Conservation (phyloP, 2,113 vertebrate species). For the Anthoscopus minutus region DNA sequence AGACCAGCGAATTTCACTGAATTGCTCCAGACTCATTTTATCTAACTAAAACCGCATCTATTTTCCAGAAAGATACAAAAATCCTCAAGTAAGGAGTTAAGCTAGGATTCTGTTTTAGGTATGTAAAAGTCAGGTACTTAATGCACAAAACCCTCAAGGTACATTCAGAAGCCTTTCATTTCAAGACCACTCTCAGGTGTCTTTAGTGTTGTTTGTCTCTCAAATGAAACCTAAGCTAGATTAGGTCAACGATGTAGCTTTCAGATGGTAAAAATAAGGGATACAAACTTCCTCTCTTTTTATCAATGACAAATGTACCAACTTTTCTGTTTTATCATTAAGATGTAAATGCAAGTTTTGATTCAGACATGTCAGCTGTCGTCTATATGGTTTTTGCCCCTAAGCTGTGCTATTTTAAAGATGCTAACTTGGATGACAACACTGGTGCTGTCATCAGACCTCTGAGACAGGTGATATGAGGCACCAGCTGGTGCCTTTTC, state of each 20-base stretch:
- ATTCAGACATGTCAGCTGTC: background rate
- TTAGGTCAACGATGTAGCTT: background rate
- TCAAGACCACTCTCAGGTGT: background rate
- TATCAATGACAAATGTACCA: background rate
- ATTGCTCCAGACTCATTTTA: background rate
- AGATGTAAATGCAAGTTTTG: background rate
- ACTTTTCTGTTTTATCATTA: background rate
- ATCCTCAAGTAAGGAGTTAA: background rate
- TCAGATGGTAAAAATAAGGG: background rate
- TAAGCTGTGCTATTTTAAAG: background rate
- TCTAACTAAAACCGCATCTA: background rate
- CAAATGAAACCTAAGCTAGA: background rate
- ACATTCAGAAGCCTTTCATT: background rate
- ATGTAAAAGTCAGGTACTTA: background rate
- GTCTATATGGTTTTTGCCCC: background rate
- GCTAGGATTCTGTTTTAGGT: background rate
- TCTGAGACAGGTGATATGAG: background rate
- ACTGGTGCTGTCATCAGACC: background rate
- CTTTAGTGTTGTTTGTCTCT: background rate
- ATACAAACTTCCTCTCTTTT: background rate
- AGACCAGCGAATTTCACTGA: background rate
- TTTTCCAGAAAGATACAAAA: background rate
- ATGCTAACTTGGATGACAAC: background rate
- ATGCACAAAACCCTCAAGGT: background rate
- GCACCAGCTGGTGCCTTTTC: background rate